phyloP scores from a whole-genome alignment of 1,140 invertebrate genomes.

The Marisa cornuarietis region DNA sequence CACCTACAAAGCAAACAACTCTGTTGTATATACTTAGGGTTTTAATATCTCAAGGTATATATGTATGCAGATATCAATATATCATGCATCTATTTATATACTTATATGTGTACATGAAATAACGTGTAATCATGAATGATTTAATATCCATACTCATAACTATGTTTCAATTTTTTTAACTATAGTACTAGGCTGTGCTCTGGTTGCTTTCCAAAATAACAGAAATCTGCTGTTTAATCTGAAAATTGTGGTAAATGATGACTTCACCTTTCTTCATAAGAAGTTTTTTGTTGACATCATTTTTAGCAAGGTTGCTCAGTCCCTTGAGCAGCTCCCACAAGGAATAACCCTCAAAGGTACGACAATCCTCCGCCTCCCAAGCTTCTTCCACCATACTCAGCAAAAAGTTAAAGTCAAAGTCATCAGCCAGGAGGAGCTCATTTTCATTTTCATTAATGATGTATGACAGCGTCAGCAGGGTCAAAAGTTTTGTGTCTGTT shows the following conservation, averaged over 20 bases:
- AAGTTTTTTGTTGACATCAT: conserved; percentile 40
- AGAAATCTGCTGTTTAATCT: too few relatives aligned
- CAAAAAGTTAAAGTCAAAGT: conserved; percentile 29
- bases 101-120: neutral
- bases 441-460: conserved; percentile 42
- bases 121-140: neutral
- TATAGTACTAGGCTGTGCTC: too few relatives aligned
- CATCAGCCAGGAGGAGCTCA: conserved; percentile 32
- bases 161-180: neutral
- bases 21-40: too few relatives aligned
- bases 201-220: too few relatives aligned
- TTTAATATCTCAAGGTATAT: too few relatives aligned
- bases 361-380: conserved; percentile 21
- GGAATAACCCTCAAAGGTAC: neutral
- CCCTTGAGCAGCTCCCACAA: conserved; percentile 39
- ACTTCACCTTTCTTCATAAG: conserved; percentile 32
- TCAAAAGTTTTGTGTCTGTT: conserved; percentile 36
- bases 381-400: conserved; percentile 30
- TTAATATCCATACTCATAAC: neutral
- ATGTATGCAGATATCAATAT: too few relatives aligned
- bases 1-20: too few relatives aligned
- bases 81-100: neutral
- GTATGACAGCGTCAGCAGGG: conserved; percentile 33
- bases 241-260: neutral
- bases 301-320: conserved; percentile 33